Evolutionary conservation across 2,888 invertebrate species (phyloP).

Genomic region (Blastobasis adustella): DNA sequence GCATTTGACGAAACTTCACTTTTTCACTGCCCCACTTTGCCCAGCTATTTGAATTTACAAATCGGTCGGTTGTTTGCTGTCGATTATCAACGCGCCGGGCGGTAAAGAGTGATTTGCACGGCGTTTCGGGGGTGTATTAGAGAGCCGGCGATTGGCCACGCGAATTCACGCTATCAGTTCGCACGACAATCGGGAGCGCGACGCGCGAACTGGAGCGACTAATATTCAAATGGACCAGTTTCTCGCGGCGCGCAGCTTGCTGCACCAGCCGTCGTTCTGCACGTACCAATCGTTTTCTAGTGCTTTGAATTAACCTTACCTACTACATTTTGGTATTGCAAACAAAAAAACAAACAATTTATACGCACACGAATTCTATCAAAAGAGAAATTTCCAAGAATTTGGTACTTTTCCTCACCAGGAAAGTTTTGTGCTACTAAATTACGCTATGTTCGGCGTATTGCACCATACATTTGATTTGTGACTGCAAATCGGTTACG

Average conservation of each 20-base stretch:
- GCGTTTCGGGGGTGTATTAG: conserved; percentile 40
- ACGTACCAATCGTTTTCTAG: conserved; percentile 36
- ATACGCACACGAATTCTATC: neutral
- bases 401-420: too few relatives aligned
- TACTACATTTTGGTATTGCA: conserved; percentile 3
- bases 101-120: conserved; percentile 55
- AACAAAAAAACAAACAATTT: neutral
- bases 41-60: conserved; percentile 37
- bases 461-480: too few relatives aligned
- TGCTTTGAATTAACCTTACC: conserved; percentile 17
- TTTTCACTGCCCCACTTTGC: conserved; percentile 56
- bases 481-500: too few relatives aligned
- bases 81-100: conserved; percentile 51
- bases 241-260: conserved; percentile 25
- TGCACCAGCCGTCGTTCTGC: conserved; percentile 25
- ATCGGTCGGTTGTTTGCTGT: conserved; percentile 49
- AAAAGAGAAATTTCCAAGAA: neutral
- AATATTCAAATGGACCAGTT: conserved; percentile 59
- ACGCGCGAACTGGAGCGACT: conserved; percentile 62
- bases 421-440: too few relatives aligned
- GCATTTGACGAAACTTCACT: conserved; percentile 70
- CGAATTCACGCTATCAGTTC: conserved; percentile 51
- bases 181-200: conserved; percentile 66
- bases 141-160: conserved; percentile 43
- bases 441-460: conserved; percentile 3